Conservation (phyloP, 2,797 vertebrate genomes). For the Gadopsis marmoratus region DNA sequence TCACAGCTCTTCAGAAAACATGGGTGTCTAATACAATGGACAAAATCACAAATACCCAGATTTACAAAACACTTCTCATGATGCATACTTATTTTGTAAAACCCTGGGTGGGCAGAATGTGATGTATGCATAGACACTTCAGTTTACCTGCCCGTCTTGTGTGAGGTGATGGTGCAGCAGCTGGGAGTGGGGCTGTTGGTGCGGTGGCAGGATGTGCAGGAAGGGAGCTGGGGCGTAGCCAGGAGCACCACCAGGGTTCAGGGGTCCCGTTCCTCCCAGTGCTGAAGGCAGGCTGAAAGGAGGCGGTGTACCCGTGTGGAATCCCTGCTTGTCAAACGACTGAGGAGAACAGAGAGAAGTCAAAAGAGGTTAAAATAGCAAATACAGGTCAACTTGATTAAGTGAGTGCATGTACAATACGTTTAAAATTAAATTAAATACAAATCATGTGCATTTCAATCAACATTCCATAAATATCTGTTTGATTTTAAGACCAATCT, state of each 20-base stretch:
- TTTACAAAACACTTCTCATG: neutral
- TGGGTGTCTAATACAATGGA: neutral
- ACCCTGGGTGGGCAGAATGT: neutral
- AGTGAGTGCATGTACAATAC: neutral
- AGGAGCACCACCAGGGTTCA: conserved; percentile 91
- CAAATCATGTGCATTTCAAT: neutral
- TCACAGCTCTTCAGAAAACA: neutral
- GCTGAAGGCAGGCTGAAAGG: conserved; percentile 96
- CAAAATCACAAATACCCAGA: neutral
- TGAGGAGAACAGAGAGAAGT: conserved; percentile 57
- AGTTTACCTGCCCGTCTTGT: conserved; percentile 93
- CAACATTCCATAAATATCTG: neutral
- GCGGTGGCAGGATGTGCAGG: conserved; percentile 93
- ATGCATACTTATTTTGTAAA: neutral
- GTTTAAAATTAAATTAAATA: neutral
- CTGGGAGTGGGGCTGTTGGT: conserved; percentile 98
- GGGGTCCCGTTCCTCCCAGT: conserved; percentile 90
- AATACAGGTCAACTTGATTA: neutral
- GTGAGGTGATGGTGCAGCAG: conserved; percentile 96
- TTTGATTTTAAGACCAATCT: neutral
- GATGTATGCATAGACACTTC: neutral
- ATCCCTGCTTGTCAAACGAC: conserved; percentile 98
- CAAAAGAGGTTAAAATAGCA: neutral
- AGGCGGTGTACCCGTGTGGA: conserved; percentile 94
- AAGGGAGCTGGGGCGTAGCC: conserved; percentile 94